Evolutionary conservation across 1,140 invertebrate genomes (phyloP).

Genomic region (Zaprionus gabonicus): DNA sequence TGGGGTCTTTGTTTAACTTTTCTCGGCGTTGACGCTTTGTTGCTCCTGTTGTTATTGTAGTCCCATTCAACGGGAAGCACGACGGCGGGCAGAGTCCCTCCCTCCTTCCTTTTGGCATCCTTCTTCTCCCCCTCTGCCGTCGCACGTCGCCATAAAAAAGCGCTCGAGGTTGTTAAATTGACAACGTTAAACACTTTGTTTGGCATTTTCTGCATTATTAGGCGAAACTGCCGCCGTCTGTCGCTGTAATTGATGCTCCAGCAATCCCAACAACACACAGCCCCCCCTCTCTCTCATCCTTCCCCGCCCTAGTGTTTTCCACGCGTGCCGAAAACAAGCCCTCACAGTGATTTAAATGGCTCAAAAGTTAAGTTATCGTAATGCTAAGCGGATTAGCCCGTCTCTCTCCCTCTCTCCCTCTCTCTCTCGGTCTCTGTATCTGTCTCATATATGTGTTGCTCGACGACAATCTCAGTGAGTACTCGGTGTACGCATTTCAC

Average conservation of each 20-base stretch:
- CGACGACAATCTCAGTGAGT: background rate
- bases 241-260: constrained; percentile 74
- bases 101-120: background rate
- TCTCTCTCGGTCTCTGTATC: too few relatives aligned
- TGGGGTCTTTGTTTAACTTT: constrained; percentile 71
- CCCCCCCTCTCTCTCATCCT: background rate
- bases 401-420: background rate
- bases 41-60: constrained; percentile 55
- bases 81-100: background rate
- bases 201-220: constrained; percentile 83
- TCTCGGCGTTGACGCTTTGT: constrained; percentile 43
- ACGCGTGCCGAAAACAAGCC: constrained; percentile 22
- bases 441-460: background rate
- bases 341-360: constrained; percentile 78
- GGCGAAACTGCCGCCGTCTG: constrained; percentile 73
- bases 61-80: constrained; percentile 48
- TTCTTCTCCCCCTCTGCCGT: too few relatives aligned
- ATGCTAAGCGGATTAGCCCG: constrained; percentile 72
- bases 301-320: background rate
- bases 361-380: constrained; percentile 82
- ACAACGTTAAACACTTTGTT: constrained; percentile 83
- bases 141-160: constrained; percentile 67
- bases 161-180: constrained; percentile 82
- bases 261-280: constrained; percentile 32
- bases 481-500: constrained; percentile 3